phyloP scores from a whole-genome alignment of 2,888 invertebrate species.

The Nysson spinosus region DNA sequence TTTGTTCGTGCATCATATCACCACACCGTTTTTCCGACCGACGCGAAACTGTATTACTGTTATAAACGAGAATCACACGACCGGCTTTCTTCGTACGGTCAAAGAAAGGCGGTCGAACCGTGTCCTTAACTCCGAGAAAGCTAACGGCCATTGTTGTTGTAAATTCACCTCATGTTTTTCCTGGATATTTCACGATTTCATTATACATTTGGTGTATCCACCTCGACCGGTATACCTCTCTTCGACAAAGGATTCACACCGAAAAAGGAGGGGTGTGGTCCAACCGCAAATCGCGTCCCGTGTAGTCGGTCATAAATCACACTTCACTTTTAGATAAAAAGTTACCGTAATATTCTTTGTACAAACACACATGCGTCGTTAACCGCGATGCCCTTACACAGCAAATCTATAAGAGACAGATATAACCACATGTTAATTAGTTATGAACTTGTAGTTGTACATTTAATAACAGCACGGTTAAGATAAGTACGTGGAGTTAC shows the following conservation, averaged over 20 bases:
- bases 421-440: too few species aligned
- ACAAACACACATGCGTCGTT: too few species aligned
- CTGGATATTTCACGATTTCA: neutral
- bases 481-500: too few species aligned
- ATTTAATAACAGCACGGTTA: too few species aligned
- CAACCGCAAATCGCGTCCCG: slow-evolving; percentile 5
- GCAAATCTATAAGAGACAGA: too few species aligned
- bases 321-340: too few species aligned
- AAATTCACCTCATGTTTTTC: neutral
- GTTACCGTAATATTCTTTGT: too few species aligned
- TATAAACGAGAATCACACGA: neutral
- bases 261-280: slow-evolving; percentile 56
- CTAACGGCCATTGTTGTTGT: neutral
- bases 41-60: slow-evolving; percentile 1
- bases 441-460: too few species aligned
- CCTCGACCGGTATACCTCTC: slow-evolving; percentile 34
- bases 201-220: neutral
- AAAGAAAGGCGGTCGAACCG: slow-evolving; percentile 5
- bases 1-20: neutral
- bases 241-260: too few species aligned
- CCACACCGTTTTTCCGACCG: neutral
- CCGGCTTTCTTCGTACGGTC: slow-evolving; percentile 20
- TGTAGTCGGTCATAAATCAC: too few species aligned
- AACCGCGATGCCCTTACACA: too few species aligned
- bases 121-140: slow-evolving; percentile 3